Percentiles rank a stretch among this genome's conserved stretches.
These are phyloP conservation scores for Lethrus apterus DNA, from an alignment of 1,140 invertebrate genomes.

Conservation along the genomic window DNA sequence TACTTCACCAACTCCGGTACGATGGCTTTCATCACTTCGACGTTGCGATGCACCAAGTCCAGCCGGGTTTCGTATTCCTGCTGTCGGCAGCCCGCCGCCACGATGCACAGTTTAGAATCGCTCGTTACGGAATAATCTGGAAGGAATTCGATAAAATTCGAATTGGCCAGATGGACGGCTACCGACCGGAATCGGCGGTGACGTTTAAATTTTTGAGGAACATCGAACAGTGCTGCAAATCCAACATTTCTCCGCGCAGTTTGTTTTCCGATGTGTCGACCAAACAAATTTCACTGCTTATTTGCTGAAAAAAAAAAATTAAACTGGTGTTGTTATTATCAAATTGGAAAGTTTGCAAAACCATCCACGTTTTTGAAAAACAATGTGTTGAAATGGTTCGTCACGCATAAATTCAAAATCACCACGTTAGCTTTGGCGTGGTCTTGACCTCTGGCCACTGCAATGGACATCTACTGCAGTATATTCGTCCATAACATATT, in stretches of 20 bases:
- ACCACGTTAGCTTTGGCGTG: no score
- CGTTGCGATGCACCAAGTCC: slow-evolving; percentile 79
- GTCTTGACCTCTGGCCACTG: no score
- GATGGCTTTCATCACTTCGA: slow-evolving; percentile 79
- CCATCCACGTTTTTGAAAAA: neutral
- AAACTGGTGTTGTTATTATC: no score
- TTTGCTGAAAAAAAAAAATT: slow-evolving; percentile 50
- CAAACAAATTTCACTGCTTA: slow-evolving; percentile 73
- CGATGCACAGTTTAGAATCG: slow-evolving; percentile 74
- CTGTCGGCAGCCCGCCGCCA: slow-evolving; percentile 84
- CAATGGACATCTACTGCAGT: no score
- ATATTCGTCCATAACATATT: no score
- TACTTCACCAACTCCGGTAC: slow-evolving; percentile 75
- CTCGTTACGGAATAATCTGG: slow-evolving; percentile 69
- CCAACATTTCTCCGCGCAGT: slow-evolving; percentile 81
- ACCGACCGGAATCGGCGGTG: slow-evolving; percentile 55
- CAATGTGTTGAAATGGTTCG: no score
- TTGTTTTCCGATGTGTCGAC: slow-evolving; percentile 76
- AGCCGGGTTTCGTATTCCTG: slow-evolving; percentile 79
- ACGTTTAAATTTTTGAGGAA: slow-evolving; percentile 77
- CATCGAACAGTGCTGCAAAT: slow-evolving; percentile 77
- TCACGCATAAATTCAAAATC: no score
- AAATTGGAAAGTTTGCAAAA: neutral
- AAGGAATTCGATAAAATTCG: slow-evolving; percentile 20
- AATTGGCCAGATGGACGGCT: no score